These are phyloP conservation scores for Xenopus laevis DNA, from an alignment of 2,113 vertebrate genomes.

Conservation along the genomic window DNA sequence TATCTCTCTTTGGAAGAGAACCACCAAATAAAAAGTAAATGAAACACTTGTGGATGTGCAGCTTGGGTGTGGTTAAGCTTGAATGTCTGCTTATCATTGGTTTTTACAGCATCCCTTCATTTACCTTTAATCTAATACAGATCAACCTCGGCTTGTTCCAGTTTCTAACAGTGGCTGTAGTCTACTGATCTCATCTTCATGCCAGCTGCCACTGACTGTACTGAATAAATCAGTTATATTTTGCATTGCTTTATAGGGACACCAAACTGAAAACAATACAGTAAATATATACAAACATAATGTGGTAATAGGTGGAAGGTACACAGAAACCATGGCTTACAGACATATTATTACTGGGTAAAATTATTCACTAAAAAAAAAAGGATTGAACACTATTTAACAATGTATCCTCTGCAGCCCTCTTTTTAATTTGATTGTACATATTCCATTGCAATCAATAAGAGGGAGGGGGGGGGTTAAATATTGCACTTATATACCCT, in stretches of 20 bases:
- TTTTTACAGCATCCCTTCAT: slow-evolving; percentile 9
- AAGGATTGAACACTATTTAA: too few species aligned
- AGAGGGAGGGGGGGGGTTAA: too few species aligned
- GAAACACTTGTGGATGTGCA: slow-evolving; percentile 34
- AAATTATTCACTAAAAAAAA: too few species aligned
- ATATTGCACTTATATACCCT: too few species aligned
- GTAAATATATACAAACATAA: too few species aligned
- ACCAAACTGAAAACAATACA: too few species aligned
- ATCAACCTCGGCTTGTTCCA: not conserved
- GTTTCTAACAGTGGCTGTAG: not conserved
- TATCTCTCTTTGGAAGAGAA: slow-evolving; percentile 9
- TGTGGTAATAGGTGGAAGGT: too few species aligned
- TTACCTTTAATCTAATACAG: slow-evolving; percentile 16
- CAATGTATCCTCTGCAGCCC: too few species aligned
- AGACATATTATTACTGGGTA: too few species aligned
- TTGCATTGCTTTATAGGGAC: not conserved
- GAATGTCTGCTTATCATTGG: slow-evolving; percentile 18
- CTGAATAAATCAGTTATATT: not conserved
- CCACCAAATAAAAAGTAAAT: slow-evolving; percentile 27
- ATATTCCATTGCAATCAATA: too few species aligned
- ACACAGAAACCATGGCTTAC: too few species aligned
- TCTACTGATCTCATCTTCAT: not conserved
- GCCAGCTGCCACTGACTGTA: not conserved
- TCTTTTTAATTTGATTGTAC: too few species aligned
- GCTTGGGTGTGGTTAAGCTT: slow-evolving; percentile 6